phyloP scores from a whole-genome alignment of 2,113 vertebrate species.

The Noctilio leporinus region DNA sequence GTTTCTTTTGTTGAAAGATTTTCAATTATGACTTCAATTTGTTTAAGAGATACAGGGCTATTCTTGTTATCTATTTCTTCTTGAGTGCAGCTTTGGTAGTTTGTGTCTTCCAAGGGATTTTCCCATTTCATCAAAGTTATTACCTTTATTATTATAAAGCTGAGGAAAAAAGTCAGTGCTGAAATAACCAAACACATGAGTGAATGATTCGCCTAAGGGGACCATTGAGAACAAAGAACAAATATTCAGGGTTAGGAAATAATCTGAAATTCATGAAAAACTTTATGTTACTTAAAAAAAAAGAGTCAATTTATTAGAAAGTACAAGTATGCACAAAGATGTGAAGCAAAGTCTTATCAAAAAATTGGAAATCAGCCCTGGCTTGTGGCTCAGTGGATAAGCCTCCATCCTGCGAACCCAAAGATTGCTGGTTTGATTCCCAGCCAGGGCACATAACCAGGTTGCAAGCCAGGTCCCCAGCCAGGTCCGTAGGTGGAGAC shows the following conservation, averaged over 20 bases:
- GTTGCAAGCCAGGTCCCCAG: too few species aligned
- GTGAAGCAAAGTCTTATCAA: not conserved
- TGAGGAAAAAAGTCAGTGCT: not conserved
- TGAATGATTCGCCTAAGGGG: not conserved
- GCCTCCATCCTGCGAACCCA: too few species aligned
- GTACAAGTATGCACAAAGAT: conserved; percentile 12
- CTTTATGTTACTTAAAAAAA: too few species aligned
- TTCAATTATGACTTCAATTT: conserved; percentile 54
- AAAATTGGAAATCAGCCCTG: conserved; percentile 35
- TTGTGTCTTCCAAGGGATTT: conserved; percentile 8
- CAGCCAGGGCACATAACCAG: too few species aligned
- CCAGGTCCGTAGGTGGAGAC: too few species aligned
- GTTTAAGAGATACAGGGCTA: not conserved
- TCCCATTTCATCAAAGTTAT: conserved; percentile 34
- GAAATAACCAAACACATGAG: not conserved
- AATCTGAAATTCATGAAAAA: conserved; percentile 31
- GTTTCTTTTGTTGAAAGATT: conserved; percentile 38
- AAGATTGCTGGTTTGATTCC: too few species aligned
- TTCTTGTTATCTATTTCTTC: conserved; percentile 16
- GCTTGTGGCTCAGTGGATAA: too few species aligned
- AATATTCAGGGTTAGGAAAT: not conserved
- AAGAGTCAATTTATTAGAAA: not conserved
- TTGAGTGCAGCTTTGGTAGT: not conserved
- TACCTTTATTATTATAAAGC: not conserved
- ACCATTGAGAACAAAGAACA: not conserved